Evolutionary conservation across 2,888 invertebrate genomes (phyloP), one percentile per base, ranked within the genome.

Genomic region (Drosophila mayaguana): DNA sequence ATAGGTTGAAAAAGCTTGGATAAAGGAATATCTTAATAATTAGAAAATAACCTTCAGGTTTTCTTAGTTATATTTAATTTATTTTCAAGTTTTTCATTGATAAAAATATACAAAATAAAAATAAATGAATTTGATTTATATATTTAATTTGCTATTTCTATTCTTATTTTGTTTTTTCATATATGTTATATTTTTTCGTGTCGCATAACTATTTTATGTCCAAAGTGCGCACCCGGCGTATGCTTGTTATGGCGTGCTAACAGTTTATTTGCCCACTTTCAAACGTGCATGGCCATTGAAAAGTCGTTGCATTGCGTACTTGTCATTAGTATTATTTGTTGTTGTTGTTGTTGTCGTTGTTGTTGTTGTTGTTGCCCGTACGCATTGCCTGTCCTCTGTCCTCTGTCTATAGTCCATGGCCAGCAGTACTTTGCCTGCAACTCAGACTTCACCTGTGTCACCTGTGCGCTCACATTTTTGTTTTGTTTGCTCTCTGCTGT

Each of bases 291-390:
- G 40, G 36, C 53, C 50, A 75, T 79, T 75, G 34, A 75, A 71
- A 75, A 62, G 66, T 64, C 63, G 66, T 71, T 67, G 63, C 62
- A 67, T 57, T 64, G 80, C 72, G 67, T 56, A 48, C 72, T 75
- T 75, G 80, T 64, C 75, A 79, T 78, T 75, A 79, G 77, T 66
- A 53, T 55, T 66, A 63, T 75, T 75, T 80, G 63, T 46, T 70
- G 48, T 61, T 20, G 40, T 11, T 59, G 46, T 48, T 7, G 12
- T 53, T 20, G 20, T 43, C 7, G 43, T 14, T 7, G 43, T 1
- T 40, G 1, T 2, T 43, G 42, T 74, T 74, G 60, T 40, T 64
- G 43, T 60, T 12, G 46, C 2, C 40, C 18, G 12, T 63, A 50
- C 56, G 32, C 55, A 50, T 38, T 59, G 46, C 67, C 67, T 38